Percentiles rank a stretch among this genome's conserved stretches.
Evolutionary conservation across 37 sponge, comb jelly and placozoan genomes (phyloP).

Genomic region (Mnemiopsis leidyi): DNA sequence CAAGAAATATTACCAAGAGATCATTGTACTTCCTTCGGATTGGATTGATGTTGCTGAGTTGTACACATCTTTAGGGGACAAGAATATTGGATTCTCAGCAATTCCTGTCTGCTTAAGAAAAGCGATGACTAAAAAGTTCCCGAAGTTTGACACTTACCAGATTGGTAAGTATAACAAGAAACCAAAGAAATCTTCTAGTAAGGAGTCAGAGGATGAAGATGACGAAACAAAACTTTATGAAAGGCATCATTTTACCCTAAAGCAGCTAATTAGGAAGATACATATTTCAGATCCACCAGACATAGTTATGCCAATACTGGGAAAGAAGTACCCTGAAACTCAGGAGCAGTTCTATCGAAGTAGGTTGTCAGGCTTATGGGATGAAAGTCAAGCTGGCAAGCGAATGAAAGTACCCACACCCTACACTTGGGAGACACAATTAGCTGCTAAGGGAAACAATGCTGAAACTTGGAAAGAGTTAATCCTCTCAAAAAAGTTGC

Average conservation of each 20-base stretch:
- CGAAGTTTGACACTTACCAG: constrained; percentile 92
- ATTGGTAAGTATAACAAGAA: constrained; percentile 93
- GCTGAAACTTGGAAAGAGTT: constrained; percentile 89
- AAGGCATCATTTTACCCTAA: constrained; percentile 83
- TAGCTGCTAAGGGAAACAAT: constrained; percentile 91
- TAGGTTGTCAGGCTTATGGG: constrained; percentile 90
- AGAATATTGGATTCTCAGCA: constrained; percentile 80
- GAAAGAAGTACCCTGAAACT: constrained; percentile 91
- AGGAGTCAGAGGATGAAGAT: constrained; percentile 50
- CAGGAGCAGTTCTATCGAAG: constrained; percentile 83
- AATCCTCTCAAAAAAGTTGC: constrained; percentile 83
- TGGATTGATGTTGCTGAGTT: constrained; percentile 99
- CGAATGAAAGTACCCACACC: constrained; percentile 96
- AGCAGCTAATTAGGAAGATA: constrained; percentile 96
- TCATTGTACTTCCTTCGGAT: constrained; percentile 92
- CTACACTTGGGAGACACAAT: constrained; percentile 98
- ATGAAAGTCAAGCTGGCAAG: constrained; percentile 91
- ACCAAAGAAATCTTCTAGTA: constrained; percentile 68
- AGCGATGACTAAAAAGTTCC: constrained; percentile 87
- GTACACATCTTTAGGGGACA: constrained; percentile 90
- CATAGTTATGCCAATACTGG: constrained; percentile 90
- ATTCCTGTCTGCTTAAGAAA: constrained; percentile 90
- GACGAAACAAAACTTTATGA: constrained; percentile 25
- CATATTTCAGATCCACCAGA: constrained; percentile 93
- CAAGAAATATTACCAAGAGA: constrained; percentile 83